Conservation (phyloP, 1,140 invertebrate genomes). For the Heliconius congener region DNA sequence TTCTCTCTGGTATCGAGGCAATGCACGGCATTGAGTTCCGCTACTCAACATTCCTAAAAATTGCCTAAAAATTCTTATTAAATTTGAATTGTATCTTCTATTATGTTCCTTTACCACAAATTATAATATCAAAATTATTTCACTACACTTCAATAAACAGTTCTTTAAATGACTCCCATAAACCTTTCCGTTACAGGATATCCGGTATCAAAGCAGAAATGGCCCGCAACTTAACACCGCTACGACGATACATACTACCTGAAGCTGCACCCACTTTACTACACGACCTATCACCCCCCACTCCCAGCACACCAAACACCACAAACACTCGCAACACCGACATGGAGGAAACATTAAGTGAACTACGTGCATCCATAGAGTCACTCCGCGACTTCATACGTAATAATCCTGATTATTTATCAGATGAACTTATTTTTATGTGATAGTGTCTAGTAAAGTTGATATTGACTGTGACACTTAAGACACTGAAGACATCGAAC, state of each 20-base stretch:
- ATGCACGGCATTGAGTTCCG: no score
- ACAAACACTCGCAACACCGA: not conserved
- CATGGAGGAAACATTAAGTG: slow-evolving; percentile 5
- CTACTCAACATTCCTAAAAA: no score
- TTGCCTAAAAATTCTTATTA: no score
- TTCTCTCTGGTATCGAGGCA: no score
- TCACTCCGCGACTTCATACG: slow-evolving; percentile 38
- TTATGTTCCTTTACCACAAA: no score
- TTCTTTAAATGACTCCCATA: no score
- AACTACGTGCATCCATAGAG: slow-evolving; percentile 17
- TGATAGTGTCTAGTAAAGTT: not conserved
- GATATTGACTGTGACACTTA: not conserved
- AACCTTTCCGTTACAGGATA: slow-evolving; percentile 39
- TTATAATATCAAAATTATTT: no score
- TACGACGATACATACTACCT: slow-evolving; percentile 57
- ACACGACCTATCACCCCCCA: slow-evolving; percentile 35
- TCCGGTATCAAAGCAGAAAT: slow-evolving; percentile 47
- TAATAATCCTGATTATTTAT: slow-evolving; percentile 51
- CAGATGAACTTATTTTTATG: slow-evolving; percentile 22
- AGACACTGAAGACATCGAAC: not conserved
- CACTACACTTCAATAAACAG: no score
- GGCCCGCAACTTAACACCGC: slow-evolving; percentile 51
- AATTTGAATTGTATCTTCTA: no score
- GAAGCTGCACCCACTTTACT: slow-evolving; percentile 41
- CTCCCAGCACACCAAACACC: not conserved